Conservation (phyloP, 2,888 invertebrate genomes). For the Macrosiphum euphorbiae region DNA sequence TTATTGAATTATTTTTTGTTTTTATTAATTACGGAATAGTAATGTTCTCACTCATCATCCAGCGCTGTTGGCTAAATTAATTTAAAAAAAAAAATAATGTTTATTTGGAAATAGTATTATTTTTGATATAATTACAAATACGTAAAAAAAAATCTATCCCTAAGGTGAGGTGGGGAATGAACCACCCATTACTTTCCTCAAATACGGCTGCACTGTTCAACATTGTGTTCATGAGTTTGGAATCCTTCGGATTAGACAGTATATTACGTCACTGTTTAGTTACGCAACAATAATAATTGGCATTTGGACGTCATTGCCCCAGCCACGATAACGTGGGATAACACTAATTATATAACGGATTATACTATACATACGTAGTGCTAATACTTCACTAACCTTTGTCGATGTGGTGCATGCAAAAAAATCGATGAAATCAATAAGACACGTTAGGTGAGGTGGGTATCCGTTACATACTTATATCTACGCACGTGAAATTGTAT, state of each 20-base stretch:
- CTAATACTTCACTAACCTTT: neutral
- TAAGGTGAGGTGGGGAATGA: neutral
- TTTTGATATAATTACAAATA: neutral
- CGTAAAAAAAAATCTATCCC: neutral
- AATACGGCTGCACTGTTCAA: neutral
- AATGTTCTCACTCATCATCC: too few relatives aligned
- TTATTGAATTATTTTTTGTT: neutral
- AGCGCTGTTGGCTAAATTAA: too few relatives aligned
- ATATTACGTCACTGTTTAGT: neutral
- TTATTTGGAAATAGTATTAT: neutral
- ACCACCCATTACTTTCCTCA: neutral
- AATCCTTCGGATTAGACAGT: neutral
- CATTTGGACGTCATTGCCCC: neutral
- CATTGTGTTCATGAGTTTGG: neutral
- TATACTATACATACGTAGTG: neutral
- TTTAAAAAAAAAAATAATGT: neutral
- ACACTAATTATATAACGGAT: neutral
- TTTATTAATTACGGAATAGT: too few relatives aligned
- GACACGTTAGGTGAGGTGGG: neutral
- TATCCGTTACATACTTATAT: too few relatives aligned
- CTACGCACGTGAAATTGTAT: neutral
- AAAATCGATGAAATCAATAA: neutral
- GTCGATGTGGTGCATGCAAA: neutral
- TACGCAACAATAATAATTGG: neutral
- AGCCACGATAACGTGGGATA: neutral